Conservation (phyloP, 1,140 invertebrate genomes). For the Leptopilina boulardi region DNA sequence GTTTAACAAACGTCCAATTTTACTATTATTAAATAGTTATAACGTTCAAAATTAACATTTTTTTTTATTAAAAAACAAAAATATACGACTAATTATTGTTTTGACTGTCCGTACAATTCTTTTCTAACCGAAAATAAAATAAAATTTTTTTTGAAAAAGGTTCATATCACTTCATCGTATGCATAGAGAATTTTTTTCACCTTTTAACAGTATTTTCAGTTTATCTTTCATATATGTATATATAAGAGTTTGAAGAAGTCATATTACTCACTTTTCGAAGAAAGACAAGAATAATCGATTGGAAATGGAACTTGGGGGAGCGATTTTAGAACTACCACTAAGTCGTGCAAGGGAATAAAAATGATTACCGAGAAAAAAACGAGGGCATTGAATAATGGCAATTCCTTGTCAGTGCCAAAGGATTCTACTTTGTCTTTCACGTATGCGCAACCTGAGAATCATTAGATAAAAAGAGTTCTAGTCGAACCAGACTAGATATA, state of each 20-base stretch:
- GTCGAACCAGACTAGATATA: slow-evolving; percentile 6
- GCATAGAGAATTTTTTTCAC: background rate
- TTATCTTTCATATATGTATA: background rate
- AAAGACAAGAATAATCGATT: slow-evolving; percentile 48
- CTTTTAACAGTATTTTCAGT: background rate
- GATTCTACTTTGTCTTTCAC: slow-evolving; percentile 49
- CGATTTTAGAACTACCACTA: slow-evolving; percentile 23
- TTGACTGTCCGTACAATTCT: too few relatives aligned
- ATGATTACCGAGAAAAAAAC: slow-evolving; percentile 52
- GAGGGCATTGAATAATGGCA: slow-evolving; percentile 56
- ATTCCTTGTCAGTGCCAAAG: slow-evolving; percentile 40
- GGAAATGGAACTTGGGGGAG: slow-evolving; percentile 44
- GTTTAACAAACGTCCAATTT: background rate
- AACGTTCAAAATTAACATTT: too few relatives aligned
- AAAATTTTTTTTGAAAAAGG: background rate
- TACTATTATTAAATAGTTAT: background rate
- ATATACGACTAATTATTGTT: too few relatives aligned
- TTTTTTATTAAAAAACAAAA: too few relatives aligned
- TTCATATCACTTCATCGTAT: background rate
- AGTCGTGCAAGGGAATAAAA: slow-evolving; percentile 48
- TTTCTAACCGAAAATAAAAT: too few relatives aligned
- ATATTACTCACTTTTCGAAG: slow-evolving; percentile 25
- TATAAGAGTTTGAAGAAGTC: slow-evolving; percentile 7
- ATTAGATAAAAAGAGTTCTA: slow-evolving; percentile 24
- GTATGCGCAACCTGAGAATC: slow-evolving; percentile 36